Evolutionary conservation across 2,797 vertebrate species (phyloP), one percentile per base, ranked within the genome.

Genomic region (Microctenopoma stevenorrisi): DNA sequence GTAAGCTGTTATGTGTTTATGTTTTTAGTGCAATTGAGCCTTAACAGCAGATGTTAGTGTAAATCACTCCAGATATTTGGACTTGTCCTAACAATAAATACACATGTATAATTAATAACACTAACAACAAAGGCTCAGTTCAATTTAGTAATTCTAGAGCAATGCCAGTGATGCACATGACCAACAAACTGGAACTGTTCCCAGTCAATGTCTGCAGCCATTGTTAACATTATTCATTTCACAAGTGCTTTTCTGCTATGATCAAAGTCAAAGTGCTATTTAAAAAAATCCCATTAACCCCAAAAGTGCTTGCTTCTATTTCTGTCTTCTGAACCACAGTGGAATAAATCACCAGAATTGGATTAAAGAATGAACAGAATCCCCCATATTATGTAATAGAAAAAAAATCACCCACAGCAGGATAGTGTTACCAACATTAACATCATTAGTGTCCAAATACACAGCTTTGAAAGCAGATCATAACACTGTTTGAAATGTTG

Each of bases 221-320:
- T 78, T 77, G 75, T 70, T 53, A 68, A 70, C n/a, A 52, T 59
- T 79, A 76, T 70, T 73, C 69, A 68, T 72, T 50, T 61, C 51
- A 60, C 13, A 46, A 62, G 60, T 42, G 37, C 47, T 33, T 44
- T 40, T 72, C 71, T 82, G 65, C 47, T 8, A 59, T 71, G 67
- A 64, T 64, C 22, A 22, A 68, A 54, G 58, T 53, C 51, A 78
- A 74, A 71, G 58, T 67, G 57, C 68, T 33, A 58, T 74, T 33
- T 65, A 53, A 56, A 81, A 40, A 26, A 73, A 69, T 42, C 53
- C 59, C 77, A 57, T 74, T 70, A 71, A 72, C 67, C 66, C 55
- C 26, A 42, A 26, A 35, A 69, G 53, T 15, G 48, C 25, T 56
- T 16, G 25, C 38, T 46, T 60, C 48, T 48, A n/a, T 54, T n/a